Evolutionary conservation across 2,113 vertebrate species (phyloP), one percentile per base, ranked within the genome.

Genomic region (Microcebus griseorufus): DNA sequence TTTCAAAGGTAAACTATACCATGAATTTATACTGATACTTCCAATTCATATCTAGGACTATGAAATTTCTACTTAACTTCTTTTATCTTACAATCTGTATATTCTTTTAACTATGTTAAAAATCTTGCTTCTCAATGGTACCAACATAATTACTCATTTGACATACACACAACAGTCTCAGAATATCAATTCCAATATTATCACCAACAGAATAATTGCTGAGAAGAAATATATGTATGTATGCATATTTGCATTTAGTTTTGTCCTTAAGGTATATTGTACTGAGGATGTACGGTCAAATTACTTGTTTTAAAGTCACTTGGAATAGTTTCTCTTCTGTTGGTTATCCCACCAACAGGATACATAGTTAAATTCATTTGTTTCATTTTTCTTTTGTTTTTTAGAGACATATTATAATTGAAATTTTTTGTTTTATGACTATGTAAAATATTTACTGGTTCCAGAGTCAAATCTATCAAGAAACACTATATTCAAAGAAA

Each of bases 351-450:
- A 91, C 29, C 73, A 89, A 51, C 39, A 55, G 29, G 55, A 88
- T 70, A 75, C 5, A 39, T 39, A 34, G 55, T 53, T 75, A 88
- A 75, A 85, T 62, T 72, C 29, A 62, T 78, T 69, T 75, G 18
- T 79, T 29, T 73, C 4, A 13, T 73, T 80, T 92, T 96, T 87
- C n/a, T 39, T 92, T 89, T 51, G 10, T 53, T 88, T 73, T 62
- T 65, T 16, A 85, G n/a, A 17, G 20, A 69, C 20, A 91, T 53
- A 69, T n/a, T 85, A 9, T 16, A 42, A 82, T 94, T 83, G 93
- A 53, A 95, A 90, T 87, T 95, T 87, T 95, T 92, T 96, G 25
- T 39, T 58, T 95, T 76, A 60, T 78, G 79, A 76, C 42, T 32
- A 4, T 39, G 64, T 16, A 95, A 97, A 90, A 79, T 87, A 85